Conservation (phyloP, 2,113 vertebrate genomes). For the Lota lota region DNA sequence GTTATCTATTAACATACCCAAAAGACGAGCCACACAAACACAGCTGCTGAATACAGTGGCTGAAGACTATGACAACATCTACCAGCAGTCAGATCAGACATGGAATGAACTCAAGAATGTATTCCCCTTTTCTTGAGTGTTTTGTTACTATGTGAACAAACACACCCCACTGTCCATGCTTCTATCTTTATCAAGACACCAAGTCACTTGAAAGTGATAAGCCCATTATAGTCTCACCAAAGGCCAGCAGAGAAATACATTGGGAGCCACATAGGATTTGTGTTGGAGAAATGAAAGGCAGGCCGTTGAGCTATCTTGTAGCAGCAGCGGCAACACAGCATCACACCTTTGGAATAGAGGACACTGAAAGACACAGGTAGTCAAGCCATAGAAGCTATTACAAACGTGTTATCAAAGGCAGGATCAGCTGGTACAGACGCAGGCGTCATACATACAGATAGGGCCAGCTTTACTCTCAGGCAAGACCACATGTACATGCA, state of each 20-base stretch:
- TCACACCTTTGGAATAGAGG: conserved; percentile 16
- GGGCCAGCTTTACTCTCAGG: conserved; percentile 20
- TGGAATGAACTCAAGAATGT: neutral
- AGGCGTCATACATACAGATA: conserved; percentile 13
- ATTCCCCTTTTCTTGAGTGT: neutral
- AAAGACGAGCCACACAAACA: conserved; percentile 10
- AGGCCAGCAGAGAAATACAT: neutral
- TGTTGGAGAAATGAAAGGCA: neutral
- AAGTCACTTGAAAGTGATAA: neutral
- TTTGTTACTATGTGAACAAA: neutral
- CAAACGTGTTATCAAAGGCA: conserved; percentile 22
- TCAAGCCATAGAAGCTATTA: conserved; percentile 10
- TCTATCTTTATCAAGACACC: neutral
- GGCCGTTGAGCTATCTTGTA: neutral
- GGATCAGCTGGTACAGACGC: conserved; percentile 29
- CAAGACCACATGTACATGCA: conserved; percentile 20
- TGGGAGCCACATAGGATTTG: conserved; percentile 1
- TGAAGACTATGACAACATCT: conserved; percentile 5
- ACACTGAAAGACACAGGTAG: conserved; percentile 7
- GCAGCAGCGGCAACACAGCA: neutral
- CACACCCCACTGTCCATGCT: neutral
- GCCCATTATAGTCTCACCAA: conserved; percentile 3
- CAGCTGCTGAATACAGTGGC: conserved; percentile 2
- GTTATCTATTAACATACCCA: neutral
- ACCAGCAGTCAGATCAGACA: neutral